Percentiles rank a stretch among this genome's conserved stretches.
These are phyloP conservation scores for Lophotriccus pileatus DNA, from an alignment of 2,797 vertebrate species.

Conservation along the genomic window DNA sequence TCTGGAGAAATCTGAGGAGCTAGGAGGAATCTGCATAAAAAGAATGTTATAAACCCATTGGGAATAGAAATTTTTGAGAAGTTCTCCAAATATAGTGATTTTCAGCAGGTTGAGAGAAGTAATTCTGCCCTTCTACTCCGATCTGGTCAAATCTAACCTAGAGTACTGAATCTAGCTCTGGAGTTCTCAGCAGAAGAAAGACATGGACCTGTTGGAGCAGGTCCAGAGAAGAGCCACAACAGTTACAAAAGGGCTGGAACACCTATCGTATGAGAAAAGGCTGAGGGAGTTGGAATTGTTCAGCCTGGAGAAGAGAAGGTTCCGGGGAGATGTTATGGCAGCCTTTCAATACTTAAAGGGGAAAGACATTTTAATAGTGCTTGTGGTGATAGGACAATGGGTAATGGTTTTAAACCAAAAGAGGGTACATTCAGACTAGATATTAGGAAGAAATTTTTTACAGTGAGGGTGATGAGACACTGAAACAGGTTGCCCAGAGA, in stretches of 20 bases:
- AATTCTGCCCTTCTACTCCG: neutral
- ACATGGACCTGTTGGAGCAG: accelerated
- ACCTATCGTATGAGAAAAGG: neutral
- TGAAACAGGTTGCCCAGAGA: neutral
- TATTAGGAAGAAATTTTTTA: neutral
- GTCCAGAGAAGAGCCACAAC: neutral
- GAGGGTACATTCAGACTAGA: neutral
- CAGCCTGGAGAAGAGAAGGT: neutral
- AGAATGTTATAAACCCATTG: neutral
- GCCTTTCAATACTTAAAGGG: neutral
- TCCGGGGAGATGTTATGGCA: neutral
- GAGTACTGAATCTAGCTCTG: neutral
- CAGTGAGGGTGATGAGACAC: neutral
- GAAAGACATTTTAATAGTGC: neutral
- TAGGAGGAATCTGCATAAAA: neutral
- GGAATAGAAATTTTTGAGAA: neutral
- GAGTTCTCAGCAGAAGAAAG: neutral
- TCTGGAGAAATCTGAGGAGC: neutral
- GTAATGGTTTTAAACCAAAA: neutral
- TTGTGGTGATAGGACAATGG: neutral
- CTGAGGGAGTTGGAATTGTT: neutral
- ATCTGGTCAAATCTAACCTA: neutral
- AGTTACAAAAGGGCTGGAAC: neutral
- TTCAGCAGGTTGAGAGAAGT: neutral
- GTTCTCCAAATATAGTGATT: neutral